phyloP scores from a whole-genome alignment of 2,797 vertebrate species.

The Platyrinchus mystaceus region DNA sequence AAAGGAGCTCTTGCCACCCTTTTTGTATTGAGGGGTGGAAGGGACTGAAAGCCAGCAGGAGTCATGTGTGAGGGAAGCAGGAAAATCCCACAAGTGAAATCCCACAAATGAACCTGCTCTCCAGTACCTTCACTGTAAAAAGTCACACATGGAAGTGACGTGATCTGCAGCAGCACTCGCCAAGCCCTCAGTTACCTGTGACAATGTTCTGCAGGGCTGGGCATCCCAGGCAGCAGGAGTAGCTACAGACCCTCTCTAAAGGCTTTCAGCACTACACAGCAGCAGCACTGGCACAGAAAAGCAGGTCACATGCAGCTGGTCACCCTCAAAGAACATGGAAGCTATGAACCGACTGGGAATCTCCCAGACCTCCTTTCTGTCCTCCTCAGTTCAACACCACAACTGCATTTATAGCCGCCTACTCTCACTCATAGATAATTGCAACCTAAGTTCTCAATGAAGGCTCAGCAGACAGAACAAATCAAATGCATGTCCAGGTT shows the following conservation, averaged over 20 bases:
- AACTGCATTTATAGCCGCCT: not conserved
- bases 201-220: not conserved
- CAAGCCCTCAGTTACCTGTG: not conserved
- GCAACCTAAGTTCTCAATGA: not conserved
- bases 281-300: not conserved
- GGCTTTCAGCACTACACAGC: not conserved
- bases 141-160: not conserved
- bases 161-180: not conserved
- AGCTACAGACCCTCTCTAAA: not conserved
- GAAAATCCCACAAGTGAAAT: not conserved
- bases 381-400: not conserved
- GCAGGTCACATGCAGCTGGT: not conserved
- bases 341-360: not conserved
- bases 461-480: not conserved
- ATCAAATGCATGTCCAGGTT: not conserved
- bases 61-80: not conserved
- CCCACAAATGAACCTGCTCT: not conserved
- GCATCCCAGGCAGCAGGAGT: not conserved
- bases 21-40: accelerated
- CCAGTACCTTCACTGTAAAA: not conserved
- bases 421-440: not conserved
- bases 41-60: not conserved
- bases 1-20: not conserved
- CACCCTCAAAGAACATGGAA: not conserved
- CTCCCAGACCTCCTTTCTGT: not conserved